A percentile compares a stretch with the other conserved stretches of the same genome.
Evolutionary conservation across 2,797 vertebrate genomes (phyloP).

Genomic region (Etheostoma nigrum): DNA sequence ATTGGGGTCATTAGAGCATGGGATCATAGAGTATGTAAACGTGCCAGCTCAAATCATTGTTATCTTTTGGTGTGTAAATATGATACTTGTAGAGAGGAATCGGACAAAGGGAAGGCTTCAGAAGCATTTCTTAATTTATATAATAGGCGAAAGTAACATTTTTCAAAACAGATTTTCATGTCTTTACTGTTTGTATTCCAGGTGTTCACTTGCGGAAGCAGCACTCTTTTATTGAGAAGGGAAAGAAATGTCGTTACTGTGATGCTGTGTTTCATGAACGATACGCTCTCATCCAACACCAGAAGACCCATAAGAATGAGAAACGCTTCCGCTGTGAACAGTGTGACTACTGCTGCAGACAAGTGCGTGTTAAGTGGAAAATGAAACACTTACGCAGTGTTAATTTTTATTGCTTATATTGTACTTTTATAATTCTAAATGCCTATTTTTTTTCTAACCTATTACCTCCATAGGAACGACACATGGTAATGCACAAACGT

Average conservation of each 20-base stretch:
- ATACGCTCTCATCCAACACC: constrained; percentile 98
- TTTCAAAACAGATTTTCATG: no score
- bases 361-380: constrained; percentile 82
- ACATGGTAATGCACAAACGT: constrained; percentile 99
- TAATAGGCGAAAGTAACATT: no score
- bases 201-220: constrained; percentile 98
- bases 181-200: constrained; percentile 54
- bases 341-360: constrained; percentile 99
- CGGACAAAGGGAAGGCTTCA: no score
- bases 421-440: not conserved
- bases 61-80: no score
- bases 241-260: constrained; percentile 98
- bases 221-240: constrained; percentile 98
- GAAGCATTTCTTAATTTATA: no score
- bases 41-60: no score
- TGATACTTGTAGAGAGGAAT: no score
- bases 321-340: constrained; percentile 99
- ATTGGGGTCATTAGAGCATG: not conserved
- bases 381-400: accelerated
- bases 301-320: constrained; percentile 99
- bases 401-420: no score
- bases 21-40: not conserved
- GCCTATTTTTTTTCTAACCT: not conserved
- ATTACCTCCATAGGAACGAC: constrained; percentile 88
- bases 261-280: constrained; percentile 98